A percentile compares a stretch with the other conserved stretches of the same genome.
phyloP scores from a whole-genome alignment of 1,140 invertebrate genomes.

The Platyura marginata region DNA sequence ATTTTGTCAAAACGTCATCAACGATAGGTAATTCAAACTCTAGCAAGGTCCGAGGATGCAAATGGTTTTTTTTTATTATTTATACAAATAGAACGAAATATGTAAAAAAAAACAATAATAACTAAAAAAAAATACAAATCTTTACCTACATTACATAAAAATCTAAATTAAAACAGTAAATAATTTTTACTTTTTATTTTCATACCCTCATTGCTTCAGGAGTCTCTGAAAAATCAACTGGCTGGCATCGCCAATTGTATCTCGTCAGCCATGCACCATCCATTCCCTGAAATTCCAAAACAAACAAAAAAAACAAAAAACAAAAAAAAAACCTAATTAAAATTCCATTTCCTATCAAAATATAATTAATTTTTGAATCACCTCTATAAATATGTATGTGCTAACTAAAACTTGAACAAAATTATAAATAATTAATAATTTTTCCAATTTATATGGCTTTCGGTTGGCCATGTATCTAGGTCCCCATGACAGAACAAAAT shows the following conservation, averaged over 20 bases:
- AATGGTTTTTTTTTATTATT: too few species aligned
- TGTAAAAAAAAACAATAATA: too few species aligned
- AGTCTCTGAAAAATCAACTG: slow-evolving; percentile 52
- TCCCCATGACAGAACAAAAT: slow-evolving; percentile 54
- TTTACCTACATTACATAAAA: too few species aligned
- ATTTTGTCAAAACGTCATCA: too few species aligned
- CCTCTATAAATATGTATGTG: slow-evolving; percentile 52
- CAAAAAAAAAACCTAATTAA: neutral
- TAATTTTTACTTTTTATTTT: too few species aligned
- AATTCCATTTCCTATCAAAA: neutral
- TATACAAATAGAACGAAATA: too few species aligned
- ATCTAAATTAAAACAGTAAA: too few species aligned
- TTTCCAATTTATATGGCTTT: slow-evolving; percentile 58
- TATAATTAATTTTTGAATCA: too few species aligned
- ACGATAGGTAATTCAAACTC: too few species aligned
- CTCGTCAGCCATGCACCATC: slow-evolving; percentile 38
- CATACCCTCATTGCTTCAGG: slow-evolving; percentile 54
- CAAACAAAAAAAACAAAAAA: neutral
- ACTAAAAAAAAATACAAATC: too few species aligned
- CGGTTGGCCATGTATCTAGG: slow-evolving; percentile 62
- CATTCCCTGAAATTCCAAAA: slow-evolving; percentile 28
- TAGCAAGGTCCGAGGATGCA: too few species aligned
- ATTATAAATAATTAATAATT: slow-evolving; percentile 63
- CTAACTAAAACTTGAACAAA: slow-evolving; percentile 59
- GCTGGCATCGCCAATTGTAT: slow-evolving; percentile 71